phyloP scores from a whole-genome alignment of 2,888 invertebrate species.

The Campoletis raptor region DNA sequence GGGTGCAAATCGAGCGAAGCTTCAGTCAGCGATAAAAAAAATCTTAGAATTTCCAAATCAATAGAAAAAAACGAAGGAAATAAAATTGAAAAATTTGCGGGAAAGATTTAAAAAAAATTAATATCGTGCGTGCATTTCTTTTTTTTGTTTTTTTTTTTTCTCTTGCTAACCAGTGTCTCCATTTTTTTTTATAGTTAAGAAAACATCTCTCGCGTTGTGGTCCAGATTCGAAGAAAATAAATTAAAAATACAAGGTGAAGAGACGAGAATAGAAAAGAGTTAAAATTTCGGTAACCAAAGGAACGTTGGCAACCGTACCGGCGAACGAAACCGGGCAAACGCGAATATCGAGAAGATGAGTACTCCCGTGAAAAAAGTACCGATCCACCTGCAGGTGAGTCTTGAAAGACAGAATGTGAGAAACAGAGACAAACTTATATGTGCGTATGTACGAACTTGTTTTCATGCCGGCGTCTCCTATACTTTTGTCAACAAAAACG shows the following conservation, averaged over 20 bases:
- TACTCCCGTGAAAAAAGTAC: slow-evolving; percentile 97
- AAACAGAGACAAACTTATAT: background rate
- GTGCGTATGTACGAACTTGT: background rate
- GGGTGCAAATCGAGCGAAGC: slow-evolving; percentile 1
- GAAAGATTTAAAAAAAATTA: background rate
- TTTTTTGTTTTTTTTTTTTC: background rate
- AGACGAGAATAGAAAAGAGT: slow-evolving; percentile 34
- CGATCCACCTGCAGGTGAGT: slow-evolving; percentile 96
- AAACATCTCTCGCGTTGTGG: slow-evolving; percentile 15
- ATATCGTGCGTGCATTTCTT: slow-evolving; percentile 19
- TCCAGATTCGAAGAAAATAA: slow-evolving; percentile 9
- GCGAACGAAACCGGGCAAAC: slow-evolving; percentile 39
- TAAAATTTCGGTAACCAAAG: slow-evolving; percentile 14
- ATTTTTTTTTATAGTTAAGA: slow-evolving; percentile 25
- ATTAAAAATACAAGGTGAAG: background rate
- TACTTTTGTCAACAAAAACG: slow-evolving; percentile 42
- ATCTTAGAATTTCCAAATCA: background rate
- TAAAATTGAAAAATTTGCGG: background rate
- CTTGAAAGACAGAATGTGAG: background rate
- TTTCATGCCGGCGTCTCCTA: slow-evolving; percentile 26
- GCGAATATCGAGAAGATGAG: slow-evolving; percentile 86
- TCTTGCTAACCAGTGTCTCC: slow-evolving; percentile 27
- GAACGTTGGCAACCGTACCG: slow-evolving; percentile 26
- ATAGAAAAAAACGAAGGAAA: background rate
- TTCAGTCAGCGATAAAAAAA: background rate